phyloP scores from a whole-genome alignment of 1,140 invertebrate genomes.

The Eciton burchellii region DNA sequence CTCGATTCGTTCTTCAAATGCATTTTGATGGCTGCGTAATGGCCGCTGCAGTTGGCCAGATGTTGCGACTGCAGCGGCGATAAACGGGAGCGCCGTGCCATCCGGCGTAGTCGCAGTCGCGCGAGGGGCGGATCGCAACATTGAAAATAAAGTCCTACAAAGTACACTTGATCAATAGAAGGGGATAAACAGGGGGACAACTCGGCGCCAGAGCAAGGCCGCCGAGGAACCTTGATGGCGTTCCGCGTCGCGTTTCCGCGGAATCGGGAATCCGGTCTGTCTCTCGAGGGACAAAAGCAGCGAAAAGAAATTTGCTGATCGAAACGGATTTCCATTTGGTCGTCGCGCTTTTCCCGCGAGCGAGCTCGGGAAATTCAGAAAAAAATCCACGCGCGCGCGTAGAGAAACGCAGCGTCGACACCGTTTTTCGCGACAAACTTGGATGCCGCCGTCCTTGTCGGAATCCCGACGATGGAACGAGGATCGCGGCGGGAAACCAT shows the following conservation, averaged over 20 bases:
- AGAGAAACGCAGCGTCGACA: background rate
- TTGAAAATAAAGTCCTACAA: too few species aligned
- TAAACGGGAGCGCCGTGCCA: background rate
- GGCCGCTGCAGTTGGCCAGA: conserved; percentile 15
- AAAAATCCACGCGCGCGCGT: background rate
- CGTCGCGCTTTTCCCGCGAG: background rate
- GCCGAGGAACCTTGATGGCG: too few species aligned
- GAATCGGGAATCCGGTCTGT: too few species aligned
- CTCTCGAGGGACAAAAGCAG: too few species aligned
- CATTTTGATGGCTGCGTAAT: conserved; percentile 23
- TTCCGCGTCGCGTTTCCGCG: too few species aligned
- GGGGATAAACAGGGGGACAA: too few species aligned
- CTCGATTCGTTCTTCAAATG: conserved; percentile 20
- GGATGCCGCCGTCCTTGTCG: conserved; percentile 25
- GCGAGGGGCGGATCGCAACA: too few species aligned
- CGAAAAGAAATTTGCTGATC: too few species aligned
- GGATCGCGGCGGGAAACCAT: conserved; percentile 18
- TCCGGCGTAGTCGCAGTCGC: conserved; percentile 1
- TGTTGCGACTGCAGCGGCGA: background rate
- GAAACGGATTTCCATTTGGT: background rate
- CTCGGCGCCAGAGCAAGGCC: too few species aligned
- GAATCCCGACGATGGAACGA: conserved; percentile 18
- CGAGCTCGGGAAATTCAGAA: background rate
- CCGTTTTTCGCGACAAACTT: conserved; percentile 28
- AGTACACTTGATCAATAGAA: too few species aligned